Evolutionary conservation across 1,140 invertebrate species (phyloP), one percentile per base, ranked within the genome.

Genomic region (Teleopsis dalmanni): DNA sequence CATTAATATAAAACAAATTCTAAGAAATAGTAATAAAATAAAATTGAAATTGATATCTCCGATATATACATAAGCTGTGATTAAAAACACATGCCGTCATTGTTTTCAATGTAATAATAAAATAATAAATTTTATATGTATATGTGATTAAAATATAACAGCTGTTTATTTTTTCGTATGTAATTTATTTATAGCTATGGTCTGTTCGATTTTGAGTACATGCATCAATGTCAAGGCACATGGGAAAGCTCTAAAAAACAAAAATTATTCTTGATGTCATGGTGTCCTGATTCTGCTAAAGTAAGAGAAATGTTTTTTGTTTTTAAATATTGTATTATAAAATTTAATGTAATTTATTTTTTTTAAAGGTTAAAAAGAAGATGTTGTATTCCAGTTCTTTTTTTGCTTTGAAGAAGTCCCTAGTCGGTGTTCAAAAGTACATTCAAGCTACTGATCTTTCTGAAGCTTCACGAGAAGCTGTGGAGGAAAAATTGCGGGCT

Each of bases 381-480:
- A 97, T 97, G 93, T 85, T 97, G 80, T 97, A 97, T 77, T 95
- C 94, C 55, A 86, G 89, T 79, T 95, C 91, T 62, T 96, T 95
- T 69, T 91, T 95, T 74, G 92, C 92, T 58, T 77, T 97, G 59
- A 95, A 95, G 78, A 93, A 94, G 72, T 91, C 92, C 51, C 77
- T 97, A 62, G 88, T 93, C 53, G 94, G 94, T 62, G 87, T 97
- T 60, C 91, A 93, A 76, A 95, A 95, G 77, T 95, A 94, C 78
- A 91, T 97, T 73, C 94, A 98, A 77, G 89, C 90, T 62, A 94
- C 89, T 61, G 90, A 94, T 72, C 78, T 89, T 62, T 89, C 89
- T 54, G 90, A 92, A 78, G 88, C 89, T 56, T 90, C 88, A 50
- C 84, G 88, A 59, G 88, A 92, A 73, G 86, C 88, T 57, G 89